phyloP scores from a whole-genome alignment of 2,113 vertebrate genomes.

The Rhizomys pruinosus region DNA sequence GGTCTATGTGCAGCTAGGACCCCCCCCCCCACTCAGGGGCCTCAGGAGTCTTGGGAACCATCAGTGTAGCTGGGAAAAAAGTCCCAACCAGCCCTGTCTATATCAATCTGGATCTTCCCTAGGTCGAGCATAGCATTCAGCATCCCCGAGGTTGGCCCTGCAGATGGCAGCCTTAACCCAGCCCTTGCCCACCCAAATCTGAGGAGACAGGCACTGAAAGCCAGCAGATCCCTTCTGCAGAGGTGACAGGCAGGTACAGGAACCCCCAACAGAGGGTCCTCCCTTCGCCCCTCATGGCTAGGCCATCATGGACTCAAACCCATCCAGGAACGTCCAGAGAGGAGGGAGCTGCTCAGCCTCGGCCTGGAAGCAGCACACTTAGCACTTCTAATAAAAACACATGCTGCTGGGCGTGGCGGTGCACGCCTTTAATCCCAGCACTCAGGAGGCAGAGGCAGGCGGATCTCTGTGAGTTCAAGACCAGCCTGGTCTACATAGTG shows the following conservation, averaged over 20 bases:
- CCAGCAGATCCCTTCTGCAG: neutral
- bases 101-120: neutral
- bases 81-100: neutral
- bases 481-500: too few relatives aligned
- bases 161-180: neutral
- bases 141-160: neutral
- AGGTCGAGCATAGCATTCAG: neutral
- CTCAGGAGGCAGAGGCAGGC: too few relatives aligned
- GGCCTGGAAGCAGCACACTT: slow-evolving; percentile 75
- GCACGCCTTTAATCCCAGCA: too few relatives aligned
- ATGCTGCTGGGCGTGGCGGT: too few relatives aligned
- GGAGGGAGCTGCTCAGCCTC: slow-evolving; percentile 75
- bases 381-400: slow-evolving; percentile 79
- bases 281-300: neutral
- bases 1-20: too few relatives aligned
- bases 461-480: too few relatives aligned
- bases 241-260: neutral
- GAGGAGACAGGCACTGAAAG: neutral
- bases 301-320: neutral
- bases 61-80: neutral
- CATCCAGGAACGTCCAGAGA: slow-evolving; percentile 59
- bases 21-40: neutral
- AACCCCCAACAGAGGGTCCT: neutral
- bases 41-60: neutral
- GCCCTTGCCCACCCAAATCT: neutral